Evolutionary conservation across 2,888 invertebrate genomes (phyloP).

Genomic region (Loripinus fragilis): DNA sequence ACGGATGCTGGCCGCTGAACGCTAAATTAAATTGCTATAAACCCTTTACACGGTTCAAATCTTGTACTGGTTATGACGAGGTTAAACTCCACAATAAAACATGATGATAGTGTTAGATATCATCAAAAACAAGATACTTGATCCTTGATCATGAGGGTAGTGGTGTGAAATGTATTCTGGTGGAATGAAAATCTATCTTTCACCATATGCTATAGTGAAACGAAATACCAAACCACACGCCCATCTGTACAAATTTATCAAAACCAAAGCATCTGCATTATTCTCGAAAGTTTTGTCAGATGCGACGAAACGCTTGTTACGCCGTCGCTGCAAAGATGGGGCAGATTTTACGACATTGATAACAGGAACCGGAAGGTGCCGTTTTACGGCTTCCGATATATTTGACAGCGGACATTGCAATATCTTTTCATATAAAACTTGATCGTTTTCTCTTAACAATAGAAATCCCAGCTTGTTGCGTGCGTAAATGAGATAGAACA

Average conservation of each 20-base stretch:
- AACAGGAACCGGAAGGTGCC: too few species aligned
- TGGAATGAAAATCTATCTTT: too few species aligned
- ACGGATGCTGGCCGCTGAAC: constrained; percentile 1
- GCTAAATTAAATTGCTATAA: constrained; percentile 16
- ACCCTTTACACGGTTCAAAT: not conserved
- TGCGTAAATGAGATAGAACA: not conserved
- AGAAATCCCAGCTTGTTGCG: constrained; percentile 10
- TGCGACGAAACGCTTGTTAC: too few species aligned
- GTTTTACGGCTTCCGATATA: too few species aligned
- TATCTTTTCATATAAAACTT: constrained; percentile 8
- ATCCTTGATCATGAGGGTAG: constrained; percentile 6
- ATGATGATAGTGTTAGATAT: constrained; percentile 13
- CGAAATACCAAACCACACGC: too few species aligned
- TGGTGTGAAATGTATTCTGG: not conserved
- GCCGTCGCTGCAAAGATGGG: too few species aligned
- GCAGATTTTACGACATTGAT: too few species aligned
- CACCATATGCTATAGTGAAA: too few species aligned
- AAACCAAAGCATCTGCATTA: too few species aligned
- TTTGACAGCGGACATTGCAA: constrained; percentile 5
- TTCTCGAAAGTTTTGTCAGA: too few species aligned
- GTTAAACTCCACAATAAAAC: constrained; percentile 6
- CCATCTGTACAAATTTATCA: too few species aligned
- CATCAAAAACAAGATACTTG: constrained; percentile 10
- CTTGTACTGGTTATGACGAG: constrained; percentile 1
- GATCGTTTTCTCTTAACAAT: constrained; percentile 3